Conservation (phyloP, 2,797 vertebrate species). For the Peromyscus nudipes region DNA sequence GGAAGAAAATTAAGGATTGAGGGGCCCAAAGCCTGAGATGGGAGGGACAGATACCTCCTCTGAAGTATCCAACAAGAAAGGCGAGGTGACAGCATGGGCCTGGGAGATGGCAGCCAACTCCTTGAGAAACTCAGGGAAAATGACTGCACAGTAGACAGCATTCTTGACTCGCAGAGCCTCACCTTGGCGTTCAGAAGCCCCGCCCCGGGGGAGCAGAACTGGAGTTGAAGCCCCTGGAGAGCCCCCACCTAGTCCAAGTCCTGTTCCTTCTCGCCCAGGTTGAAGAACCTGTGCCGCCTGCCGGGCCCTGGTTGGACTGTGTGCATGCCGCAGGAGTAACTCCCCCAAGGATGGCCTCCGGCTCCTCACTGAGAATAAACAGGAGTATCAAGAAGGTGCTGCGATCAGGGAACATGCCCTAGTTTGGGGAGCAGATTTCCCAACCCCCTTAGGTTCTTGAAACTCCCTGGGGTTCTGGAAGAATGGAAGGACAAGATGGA, state of each 20-base stretch:
- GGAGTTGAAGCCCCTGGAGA: slow-evolving; percentile 86
- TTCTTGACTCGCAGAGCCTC: slow-evolving; percentile 97
- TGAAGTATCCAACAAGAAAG: slow-evolving; percentile 91
- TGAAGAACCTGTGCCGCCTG: slow-evolving; percentile 94
- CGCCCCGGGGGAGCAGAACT: slow-evolving; percentile 88
- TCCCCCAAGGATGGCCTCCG: slow-evolving; percentile 96
- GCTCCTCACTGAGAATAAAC: slow-evolving; percentile 92
- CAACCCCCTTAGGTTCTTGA: neutral
- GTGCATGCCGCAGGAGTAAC: slow-evolving; percentile 95
- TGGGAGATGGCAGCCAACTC: slow-evolving; percentile 97
- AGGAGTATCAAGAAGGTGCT: slow-evolving; percentile 61
- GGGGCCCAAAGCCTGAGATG: slow-evolving; percentile 76
- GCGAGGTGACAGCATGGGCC: slow-evolving; percentile 95
- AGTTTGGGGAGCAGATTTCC: slow-evolving; percentile 21
- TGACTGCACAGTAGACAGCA: slow-evolving; percentile 96
- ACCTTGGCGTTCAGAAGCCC: slow-evolving; percentile 92
- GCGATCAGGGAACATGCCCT: slow-evolving; percentile 23
- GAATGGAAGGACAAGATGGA: slow-evolving; percentile 22
- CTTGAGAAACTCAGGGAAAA: slow-evolving; percentile 98
- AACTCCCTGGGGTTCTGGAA: slow-evolving; percentile 23
- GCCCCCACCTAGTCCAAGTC: slow-evolving; percentile 86
- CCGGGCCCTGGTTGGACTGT: slow-evolving; percentile 95
- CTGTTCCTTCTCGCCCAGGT: slow-evolving; percentile 92
- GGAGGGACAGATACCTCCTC: slow-evolving; percentile 87
- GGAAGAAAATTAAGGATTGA: slow-evolving; percentile 79